phyloP scores from a whole-genome alignment of 2,113 vertebrate species.

The Herpailurus yagouaroundi region DNA sequence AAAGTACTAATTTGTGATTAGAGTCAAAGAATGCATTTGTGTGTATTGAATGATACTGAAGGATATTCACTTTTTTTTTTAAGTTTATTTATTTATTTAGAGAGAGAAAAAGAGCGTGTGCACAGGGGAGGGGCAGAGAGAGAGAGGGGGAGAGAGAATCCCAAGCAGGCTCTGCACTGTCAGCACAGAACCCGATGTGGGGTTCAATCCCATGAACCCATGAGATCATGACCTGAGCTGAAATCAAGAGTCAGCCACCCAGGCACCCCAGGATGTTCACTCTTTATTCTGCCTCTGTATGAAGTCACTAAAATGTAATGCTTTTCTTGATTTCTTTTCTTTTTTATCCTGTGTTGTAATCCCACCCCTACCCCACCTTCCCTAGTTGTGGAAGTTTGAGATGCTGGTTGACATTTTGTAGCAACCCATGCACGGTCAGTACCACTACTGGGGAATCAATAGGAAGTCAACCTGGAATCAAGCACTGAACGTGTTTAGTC shows the following conservation, averaged over 20 bases:
- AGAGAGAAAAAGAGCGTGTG: too few species aligned
- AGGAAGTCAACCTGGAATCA: neutral
- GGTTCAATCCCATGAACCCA: too few species aligned
- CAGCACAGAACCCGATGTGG: too few species aligned
- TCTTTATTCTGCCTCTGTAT: neutral
- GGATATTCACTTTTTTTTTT: neutral
- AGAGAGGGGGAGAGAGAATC: too few species aligned
- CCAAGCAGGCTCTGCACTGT: too few species aligned
- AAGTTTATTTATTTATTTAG: too few species aligned
- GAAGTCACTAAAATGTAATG: neutral
- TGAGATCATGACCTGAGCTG: too few species aligned
- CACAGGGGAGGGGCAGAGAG: too few species aligned
- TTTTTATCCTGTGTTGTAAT: neutral
- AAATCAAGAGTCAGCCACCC: too few species aligned
- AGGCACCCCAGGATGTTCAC: neutral
- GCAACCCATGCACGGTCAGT: neutral
- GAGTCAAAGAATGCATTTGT: neutral
- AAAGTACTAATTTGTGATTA: neutral
- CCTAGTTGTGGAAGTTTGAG: neutral
- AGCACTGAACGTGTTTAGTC: neutral
- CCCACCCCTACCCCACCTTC: neutral
- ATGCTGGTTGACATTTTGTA: neutral
- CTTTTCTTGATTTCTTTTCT: neutral
- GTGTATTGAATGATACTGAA: neutral
- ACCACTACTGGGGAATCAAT: neutral